These are phyloP conservation scores for Alfaro cultratus DNA, from an alignment of 2,797 vertebrate genomes.

Conservation along the genomic window DNA sequence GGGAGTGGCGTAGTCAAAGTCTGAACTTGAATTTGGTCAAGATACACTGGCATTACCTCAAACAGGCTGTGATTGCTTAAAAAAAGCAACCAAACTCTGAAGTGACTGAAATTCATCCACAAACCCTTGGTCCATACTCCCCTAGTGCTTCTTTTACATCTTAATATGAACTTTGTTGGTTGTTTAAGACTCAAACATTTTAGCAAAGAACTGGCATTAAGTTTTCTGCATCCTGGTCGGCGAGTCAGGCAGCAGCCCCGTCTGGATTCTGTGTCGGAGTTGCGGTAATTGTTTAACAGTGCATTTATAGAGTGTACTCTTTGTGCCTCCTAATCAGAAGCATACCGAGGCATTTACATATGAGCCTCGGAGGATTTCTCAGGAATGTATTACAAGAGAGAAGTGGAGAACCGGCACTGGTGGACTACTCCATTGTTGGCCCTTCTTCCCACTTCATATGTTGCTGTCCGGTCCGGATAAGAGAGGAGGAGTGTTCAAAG, in stretches of 20 bases:
- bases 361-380: constrained; percentile 67
- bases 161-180: background rate
- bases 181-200: constrained; percentile 24
- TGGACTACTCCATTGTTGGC: constrained; percentile 40
- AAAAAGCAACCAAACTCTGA: too few species aligned
- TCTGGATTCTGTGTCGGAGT: constrained; percentile 59
- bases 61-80: background rate
- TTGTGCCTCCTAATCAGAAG: constrained; percentile 81
- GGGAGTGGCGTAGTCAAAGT: background rate
- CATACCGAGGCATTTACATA: constrained; percentile 77
- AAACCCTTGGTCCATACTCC: background rate
- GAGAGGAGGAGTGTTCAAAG: constrained; percentile 10
- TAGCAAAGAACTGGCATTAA: constrained; percentile 52
- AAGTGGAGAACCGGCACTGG: constrained; percentile 22
- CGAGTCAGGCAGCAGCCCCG: constrained; percentile 56
- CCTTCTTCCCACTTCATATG: constrained; percentile 72
- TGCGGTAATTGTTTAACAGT: constrained; percentile 80
- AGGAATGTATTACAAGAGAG: constrained; percentile 72
- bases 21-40: background rate
- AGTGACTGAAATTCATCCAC: background rate
- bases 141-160: background rate
- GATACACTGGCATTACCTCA: background rate
- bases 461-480: constrained; percentile 40
- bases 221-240: constrained; percentile 52
- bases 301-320: constrained; percentile 81